Evolutionary conservation across 2,797 vertebrate species (phyloP), one percentile per base, ranked within the genome.

Genomic region (Cetoscarus ocellatus): DNA sequence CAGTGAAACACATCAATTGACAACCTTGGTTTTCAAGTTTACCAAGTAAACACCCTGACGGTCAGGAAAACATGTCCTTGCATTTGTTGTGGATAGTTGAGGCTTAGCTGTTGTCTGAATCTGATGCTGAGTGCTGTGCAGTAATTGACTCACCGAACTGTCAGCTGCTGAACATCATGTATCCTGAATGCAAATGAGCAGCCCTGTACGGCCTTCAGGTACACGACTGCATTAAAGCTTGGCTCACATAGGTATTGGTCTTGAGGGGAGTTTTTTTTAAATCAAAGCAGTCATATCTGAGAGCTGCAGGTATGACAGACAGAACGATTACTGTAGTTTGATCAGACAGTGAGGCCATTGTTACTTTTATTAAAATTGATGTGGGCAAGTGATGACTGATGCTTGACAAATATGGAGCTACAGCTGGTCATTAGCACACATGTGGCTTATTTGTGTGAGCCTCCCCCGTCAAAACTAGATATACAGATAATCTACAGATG

Each of bases 181-280:
- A 67, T 18, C 54, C 50, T 61, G 58, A 63, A 69, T 27, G 63
- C 47, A 67, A 54, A 84, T 67, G 50, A 51, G 27, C 38, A 49
- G 1, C 1, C 2, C 10, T 66, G 19, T 44, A 52, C 12, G 15
- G 62, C 52, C 43, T 73, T 19, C 19, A 52, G 75, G 70, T 35
- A 39, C 8, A 50, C 6, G 15, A 70, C 59, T 71, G 49, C 61
- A 55, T 61, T 52, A 70, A 49, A 63, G 45, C 50, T 38, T 14
- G n/a, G 52, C 50, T 70, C 44, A 11, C 12, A 4, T 34, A 2
- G 52, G 38, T 67, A 54, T 54, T 9, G 59, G 48, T 27, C n/a
- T 19, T 6, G 40, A 34, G 19, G 44, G 27, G 35, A 0, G 44
- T 38, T 45, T 36, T 48, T 67, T 55, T 42, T 44, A 50, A 34